A percentile compares a stretch with the other conserved stretches of the same genome.
These are phyloP conservation scores for Brachylomia viminalis DNA, from an alignment of 2,888 invertebrate species.

Conservation along the genomic window DNA sequence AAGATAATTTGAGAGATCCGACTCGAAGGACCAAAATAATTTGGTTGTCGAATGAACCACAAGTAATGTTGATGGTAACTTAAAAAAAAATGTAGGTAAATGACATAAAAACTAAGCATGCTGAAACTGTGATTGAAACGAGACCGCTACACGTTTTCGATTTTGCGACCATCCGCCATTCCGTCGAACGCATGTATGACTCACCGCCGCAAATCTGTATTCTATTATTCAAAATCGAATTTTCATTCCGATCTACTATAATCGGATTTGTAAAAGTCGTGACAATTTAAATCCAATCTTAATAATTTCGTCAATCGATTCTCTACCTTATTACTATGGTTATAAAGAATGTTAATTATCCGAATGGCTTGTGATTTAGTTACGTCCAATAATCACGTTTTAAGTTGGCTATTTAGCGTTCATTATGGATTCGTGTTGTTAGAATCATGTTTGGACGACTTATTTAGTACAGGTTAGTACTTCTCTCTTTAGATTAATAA, in stretches of 20 bases:
- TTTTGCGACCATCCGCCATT: conserved; percentile 31
- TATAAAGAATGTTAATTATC: conserved; percentile 43
- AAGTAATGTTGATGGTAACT: not conserved
- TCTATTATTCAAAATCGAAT: conserved; percentile 74
- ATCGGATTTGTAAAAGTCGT: conserved; percentile 70
- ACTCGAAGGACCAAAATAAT: not conserved
- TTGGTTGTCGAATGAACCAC: not conserved
- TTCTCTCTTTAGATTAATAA: conserved; percentile 35
- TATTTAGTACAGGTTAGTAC: conserved; percentile 46
- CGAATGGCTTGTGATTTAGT: conserved; percentile 50
- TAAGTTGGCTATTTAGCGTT: conserved; percentile 50
- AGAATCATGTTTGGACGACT: conserved; percentile 47
- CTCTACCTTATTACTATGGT: conserved; percentile 33
- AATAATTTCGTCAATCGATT: conserved; percentile 40
- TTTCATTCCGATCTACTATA: conserved; percentile 69
- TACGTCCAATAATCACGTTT: conserved; percentile 57
- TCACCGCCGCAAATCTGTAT: conserved; percentile 51
- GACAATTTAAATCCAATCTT: conserved; percentile 56
- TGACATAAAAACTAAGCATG: not conserved
- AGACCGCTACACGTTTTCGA: not conserved
- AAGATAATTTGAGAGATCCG: not conserved
- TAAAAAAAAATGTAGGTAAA: not conserved
- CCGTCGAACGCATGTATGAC: conserved; percentile 36
- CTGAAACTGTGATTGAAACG: not conserved
- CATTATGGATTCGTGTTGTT: conserved; percentile 54